Percentiles rank a stretch among this genome's conserved stretches.
Evolutionary conservation across 2,113 vertebrate genomes (phyloP).

Genomic region (Hippolais icterina): DNA sequence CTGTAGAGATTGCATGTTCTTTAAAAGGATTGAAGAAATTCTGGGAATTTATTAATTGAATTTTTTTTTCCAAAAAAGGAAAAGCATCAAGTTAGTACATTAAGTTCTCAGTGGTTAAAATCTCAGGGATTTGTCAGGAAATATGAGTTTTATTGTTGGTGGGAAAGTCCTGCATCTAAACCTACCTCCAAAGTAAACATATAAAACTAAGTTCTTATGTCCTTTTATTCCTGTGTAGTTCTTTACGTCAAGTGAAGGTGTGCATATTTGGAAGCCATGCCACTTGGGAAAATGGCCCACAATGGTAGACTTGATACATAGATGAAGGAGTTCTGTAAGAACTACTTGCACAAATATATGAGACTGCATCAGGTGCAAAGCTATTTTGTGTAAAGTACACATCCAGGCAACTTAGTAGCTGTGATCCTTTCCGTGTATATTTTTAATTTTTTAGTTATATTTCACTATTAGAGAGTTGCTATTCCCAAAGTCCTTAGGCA

Average conservation of each 20-base stretch:
- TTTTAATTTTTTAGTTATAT: constrained; percentile 24
- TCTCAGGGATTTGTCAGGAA: neutral
- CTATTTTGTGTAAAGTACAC: neutral
- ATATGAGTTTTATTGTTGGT: neutral
- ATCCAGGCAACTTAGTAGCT: constrained; percentile 5
- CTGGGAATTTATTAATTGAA: neutral
- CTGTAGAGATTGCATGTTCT: neutral
- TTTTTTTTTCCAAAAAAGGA: neutral
- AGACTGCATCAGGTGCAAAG: neutral
- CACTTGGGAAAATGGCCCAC: neutral
- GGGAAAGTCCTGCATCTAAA: neutral
- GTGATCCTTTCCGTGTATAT: constrained; percentile 8
- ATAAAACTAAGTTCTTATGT: neutral
- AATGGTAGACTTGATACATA: neutral
- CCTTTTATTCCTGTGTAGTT: neutral
- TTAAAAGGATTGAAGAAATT: neutral
- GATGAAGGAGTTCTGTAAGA: neutral
- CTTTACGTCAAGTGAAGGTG: neutral
- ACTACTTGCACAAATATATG: neutral
- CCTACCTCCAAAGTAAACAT: neutral
- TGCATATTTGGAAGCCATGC: neutral
- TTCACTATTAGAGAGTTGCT: constrained; percentile 19
- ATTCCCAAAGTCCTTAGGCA: neutral
- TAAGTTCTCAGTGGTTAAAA: neutral
- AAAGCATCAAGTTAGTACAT: neutral